These are phyloP conservation scores for Oceanites oceanicus DNA, from an alignment of 2,113 vertebrate species.

Conservation along the genomic window DNA sequence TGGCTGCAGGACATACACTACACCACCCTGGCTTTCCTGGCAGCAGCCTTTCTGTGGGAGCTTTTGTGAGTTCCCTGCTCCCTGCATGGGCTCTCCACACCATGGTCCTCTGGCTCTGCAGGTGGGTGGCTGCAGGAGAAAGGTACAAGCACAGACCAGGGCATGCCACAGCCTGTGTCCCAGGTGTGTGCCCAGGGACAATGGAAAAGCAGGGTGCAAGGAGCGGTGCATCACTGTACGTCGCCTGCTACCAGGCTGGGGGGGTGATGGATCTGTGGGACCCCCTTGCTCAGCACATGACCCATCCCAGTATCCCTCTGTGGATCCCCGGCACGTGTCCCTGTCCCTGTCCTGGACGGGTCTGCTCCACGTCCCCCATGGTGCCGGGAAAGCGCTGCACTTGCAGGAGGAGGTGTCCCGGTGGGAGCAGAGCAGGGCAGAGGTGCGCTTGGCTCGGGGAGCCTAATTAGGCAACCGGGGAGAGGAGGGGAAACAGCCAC, in stretches of 20 bases:
- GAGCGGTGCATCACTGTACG: neutral
- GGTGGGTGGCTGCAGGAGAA: neutral
- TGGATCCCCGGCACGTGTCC: neutral
- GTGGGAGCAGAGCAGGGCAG: neutral
- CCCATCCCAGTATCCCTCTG: neutral
- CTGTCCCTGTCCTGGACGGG: neutral
- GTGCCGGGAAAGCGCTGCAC: neutral
- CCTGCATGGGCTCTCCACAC: neutral
- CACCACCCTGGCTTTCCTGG: neutral
- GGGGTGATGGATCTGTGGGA: neutral
- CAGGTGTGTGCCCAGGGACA: neutral
- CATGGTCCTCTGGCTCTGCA: fast-evolving
- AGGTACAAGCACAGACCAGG: neutral
- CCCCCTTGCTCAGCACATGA: neutral
- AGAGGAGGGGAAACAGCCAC: conserved; percentile 7
- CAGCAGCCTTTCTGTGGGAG: neutral
- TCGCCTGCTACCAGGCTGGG: neutral
- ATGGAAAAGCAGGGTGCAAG: neutral
- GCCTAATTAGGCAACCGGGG: conserved; percentile 4
- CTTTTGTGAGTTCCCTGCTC: neutral
- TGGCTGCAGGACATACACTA: neutral
- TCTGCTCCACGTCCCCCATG: fast-evolving
- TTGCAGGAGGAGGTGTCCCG: neutral
- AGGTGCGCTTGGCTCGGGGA: neutral
- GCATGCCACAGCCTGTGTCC: neutral